These are phyloP conservation scores for Rhorus exstirpatorius DNA, from an alignment of 2,888 invertebrate species.

Conservation along the genomic window DNA sequence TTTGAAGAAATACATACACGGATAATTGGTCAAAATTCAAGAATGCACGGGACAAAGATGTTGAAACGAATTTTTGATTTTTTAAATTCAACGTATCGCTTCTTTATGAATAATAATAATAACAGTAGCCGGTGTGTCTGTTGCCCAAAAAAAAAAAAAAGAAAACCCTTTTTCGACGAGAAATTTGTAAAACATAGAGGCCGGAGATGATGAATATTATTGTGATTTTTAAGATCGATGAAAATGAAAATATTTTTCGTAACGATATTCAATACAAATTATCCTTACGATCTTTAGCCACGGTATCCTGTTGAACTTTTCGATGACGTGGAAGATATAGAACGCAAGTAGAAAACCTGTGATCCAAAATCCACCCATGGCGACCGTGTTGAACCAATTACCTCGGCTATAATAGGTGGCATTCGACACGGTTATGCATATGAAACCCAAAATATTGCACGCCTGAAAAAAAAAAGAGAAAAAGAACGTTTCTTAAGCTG, in stretches of 20 bases:
- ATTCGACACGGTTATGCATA: conserved; percentile 90
- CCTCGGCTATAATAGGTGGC: conserved; percentile 88
- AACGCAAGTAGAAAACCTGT: conserved; percentile 92
- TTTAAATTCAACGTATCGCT: too few species aligned
- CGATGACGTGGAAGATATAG: conserved; percentile 95
- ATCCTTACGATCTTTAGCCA: conserved; percentile 92
- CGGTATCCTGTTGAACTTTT: conserved; percentile 94
- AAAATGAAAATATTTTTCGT: background rate
- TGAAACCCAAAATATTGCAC: conserved; percentile 92
- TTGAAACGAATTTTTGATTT: too few species aligned
- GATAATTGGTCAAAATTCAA: conserved; percentile 5
- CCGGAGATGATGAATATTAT: conserved; percentile 16
- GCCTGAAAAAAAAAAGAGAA: conserved; percentile 88
- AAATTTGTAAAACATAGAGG: background rate
- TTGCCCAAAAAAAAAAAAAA: background rate
- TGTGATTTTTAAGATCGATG: conserved; percentile 15
- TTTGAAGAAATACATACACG: conserved; percentile 11
- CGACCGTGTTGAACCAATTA: conserved; percentile 92
- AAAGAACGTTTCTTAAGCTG: too few species aligned
- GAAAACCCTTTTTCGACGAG: background rate
- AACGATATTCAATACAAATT: conserved; percentile 8
- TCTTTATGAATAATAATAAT: too few species aligned
- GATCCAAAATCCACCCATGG: conserved; percentile 95
- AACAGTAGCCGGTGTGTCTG: conserved; percentile 1
- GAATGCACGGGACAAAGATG: background rate